Conservation (phyloP, 2,113 vertebrate species). For the Pseudorectes ferrugineus region DNA sequence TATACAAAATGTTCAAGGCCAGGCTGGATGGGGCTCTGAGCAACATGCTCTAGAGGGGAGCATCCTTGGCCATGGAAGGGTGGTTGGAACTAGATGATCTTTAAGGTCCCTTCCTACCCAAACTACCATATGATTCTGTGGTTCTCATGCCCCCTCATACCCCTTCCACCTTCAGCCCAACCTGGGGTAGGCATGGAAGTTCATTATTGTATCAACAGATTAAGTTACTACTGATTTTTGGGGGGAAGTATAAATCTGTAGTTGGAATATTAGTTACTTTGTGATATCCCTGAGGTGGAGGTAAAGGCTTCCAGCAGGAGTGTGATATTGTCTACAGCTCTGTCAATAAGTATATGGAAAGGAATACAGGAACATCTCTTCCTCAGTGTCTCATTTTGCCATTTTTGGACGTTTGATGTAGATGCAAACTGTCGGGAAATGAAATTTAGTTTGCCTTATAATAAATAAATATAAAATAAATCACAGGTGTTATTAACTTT, state of each 20-base stretch:
- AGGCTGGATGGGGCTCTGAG: neutral
- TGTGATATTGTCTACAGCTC: neutral
- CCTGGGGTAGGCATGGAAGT: neutral
- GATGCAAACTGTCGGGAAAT: neutral
- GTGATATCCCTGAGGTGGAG: neutral
- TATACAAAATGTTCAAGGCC: neutral
- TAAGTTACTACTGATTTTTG: fast-evolving
- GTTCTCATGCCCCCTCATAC: neutral
- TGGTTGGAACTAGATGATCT: neutral
- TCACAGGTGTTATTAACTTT: neutral
- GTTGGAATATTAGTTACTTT: neutral
- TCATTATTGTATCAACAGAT: neutral
- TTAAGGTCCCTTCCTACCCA: neutral
- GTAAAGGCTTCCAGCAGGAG: neutral
- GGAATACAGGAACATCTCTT: neutral
- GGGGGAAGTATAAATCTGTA: neutral
- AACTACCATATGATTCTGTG: neutral
- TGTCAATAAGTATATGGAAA: neutral
- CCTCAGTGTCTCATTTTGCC: neutral
- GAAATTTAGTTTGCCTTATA: neutral
- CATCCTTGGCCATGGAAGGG: neutral
- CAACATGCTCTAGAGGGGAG: too few species aligned
- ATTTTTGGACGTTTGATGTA: neutral
- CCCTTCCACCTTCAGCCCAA: neutral
- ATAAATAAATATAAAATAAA: neutral